Evolutionary conservation across 2,797 vertebrate species (phyloP).

Genomic region (Manis pentadactyla): DNA sequence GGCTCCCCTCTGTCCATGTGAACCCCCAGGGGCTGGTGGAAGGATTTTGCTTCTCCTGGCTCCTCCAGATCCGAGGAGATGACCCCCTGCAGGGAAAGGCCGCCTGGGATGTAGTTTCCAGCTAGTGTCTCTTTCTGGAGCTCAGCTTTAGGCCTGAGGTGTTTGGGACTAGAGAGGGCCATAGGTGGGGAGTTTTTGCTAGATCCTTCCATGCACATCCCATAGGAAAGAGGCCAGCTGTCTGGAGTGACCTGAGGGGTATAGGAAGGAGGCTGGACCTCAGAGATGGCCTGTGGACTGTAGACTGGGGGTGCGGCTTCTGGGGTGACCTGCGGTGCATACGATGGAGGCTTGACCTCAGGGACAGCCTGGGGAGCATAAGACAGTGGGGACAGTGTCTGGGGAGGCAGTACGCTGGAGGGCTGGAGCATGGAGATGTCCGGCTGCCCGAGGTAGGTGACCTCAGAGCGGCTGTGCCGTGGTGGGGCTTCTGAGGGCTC

Average conservation of each 20-base stretch:
- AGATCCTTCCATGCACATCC: constrained; percentile 63
- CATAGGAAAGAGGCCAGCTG: constrained; percentile 77
- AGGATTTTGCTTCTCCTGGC: neutral
- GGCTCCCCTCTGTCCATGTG: neutral
- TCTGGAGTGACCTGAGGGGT: neutral
- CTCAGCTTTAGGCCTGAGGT: neutral
- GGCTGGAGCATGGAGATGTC: constrained; percentile 24
- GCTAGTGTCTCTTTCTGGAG: neutral
- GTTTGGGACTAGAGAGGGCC: neutral
- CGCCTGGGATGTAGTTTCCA: neutral
- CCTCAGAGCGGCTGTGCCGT: neutral
- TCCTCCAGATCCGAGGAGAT: neutral
- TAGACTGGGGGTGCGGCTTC: neutral
- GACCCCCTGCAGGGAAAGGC: constrained; percentile 17
- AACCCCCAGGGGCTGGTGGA: neutral
- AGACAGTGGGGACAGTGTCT: neutral
- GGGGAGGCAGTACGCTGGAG: neutral
- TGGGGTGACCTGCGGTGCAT: constrained; percentile 1
- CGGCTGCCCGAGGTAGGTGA: constrained; percentile 17
- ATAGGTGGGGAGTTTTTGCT: neutral
- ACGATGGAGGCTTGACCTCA: neutral
- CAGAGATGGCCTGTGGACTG: neutral
- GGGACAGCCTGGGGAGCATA: constrained; percentile 1
- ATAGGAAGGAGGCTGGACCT: neutral
- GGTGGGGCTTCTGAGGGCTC: neutral